phyloP scores from a whole-genome alignment of 2,113 vertebrate genomes.

The Himantopus leucocephalus region DNA sequence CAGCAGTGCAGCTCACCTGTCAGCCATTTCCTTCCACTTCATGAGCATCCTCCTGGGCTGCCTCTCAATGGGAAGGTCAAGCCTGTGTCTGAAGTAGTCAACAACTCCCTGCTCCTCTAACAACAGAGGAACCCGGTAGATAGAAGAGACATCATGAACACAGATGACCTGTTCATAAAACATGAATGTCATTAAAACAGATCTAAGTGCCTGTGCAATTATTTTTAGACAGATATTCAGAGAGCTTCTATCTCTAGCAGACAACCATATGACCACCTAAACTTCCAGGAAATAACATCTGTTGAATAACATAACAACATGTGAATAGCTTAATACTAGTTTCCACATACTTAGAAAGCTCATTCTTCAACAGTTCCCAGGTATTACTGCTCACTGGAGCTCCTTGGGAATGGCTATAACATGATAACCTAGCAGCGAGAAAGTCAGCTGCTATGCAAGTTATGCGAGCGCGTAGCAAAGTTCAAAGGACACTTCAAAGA shows the following conservation, averaged over 20 bases:
- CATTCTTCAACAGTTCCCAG: not conserved
- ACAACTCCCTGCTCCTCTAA: conserved; percentile 94
- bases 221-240: not conserved
- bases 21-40: conserved; percentile 98
- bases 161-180: conserved; percentile 87
- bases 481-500: not conserved
- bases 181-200: not conserved
- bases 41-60: conserved; percentile 87
- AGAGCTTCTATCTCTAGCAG: not conserved
- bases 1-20: conserved; percentile 77
- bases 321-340: not conserved
- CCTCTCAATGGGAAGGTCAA: conserved; percentile 88
- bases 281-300: not conserved
- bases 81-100: conserved; percentile 87
- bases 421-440: not conserved
- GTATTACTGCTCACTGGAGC: not conserved
- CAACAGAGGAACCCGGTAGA: conserved; percentile 91
- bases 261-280: not conserved
- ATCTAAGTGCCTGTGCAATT: not conserved
- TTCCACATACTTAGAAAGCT: not conserved
- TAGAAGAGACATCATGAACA: conserved; percentile 92
- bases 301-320: not conserved
- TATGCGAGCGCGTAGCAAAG: not conserved
- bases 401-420: not conserved
- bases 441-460: not conserved